Evolutionary conservation across 2,888 invertebrate genomes (phyloP), one percentile per base, ranked within the genome.

Genomic region (Ormyrus pomaceus): DNA sequence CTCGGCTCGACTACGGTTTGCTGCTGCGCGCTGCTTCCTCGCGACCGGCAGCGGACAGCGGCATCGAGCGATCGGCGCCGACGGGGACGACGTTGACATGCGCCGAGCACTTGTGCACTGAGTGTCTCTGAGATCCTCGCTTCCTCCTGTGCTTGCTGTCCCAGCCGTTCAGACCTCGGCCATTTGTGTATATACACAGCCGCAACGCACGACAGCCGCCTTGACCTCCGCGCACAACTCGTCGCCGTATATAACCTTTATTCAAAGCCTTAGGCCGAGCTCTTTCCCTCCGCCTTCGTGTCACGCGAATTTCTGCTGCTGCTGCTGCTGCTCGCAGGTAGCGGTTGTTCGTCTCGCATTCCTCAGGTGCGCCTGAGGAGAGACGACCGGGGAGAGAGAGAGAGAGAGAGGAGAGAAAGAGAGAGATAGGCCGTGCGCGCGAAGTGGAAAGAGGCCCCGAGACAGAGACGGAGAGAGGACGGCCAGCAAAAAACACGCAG

Each of bases 381-480:
- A 53, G 70, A 55, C 53, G 19, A 51, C 68, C 19, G 13, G 88
- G 51, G 88, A 56, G 91, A 1, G 92, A 70, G 79, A 56, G 66
- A 73, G 45, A 73, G 55, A 50, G 65, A 53, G 68, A 56, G 19
- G 51, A 65, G 74, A 58, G 7, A 19, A 55, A 64, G 74, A 58
- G 7, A 19, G 46, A 64, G 64, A 64, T 56, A 66, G 59, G 51
- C 45, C 68, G 68, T 11, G 56, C 58, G 45, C 53, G 66, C 48
- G 72, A 61, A 13, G 66, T 55, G 55, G 7, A 50, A 9, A 61
- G 50, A 19, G 10, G 65, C 64, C 34, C 34, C 34, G 34, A 34
- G 34, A 34, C 34, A 34, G 34, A 34, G 34, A 34, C 34, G 34
- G 34, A 34, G 34, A 34, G 34, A 34, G 4, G 34, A 34, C 34